Percentiles rank a stretch among this genome's conserved stretches.
Conservation (phyloP, 2,888 invertebrate genomes). For the Ormyrus labotus region DNA sequence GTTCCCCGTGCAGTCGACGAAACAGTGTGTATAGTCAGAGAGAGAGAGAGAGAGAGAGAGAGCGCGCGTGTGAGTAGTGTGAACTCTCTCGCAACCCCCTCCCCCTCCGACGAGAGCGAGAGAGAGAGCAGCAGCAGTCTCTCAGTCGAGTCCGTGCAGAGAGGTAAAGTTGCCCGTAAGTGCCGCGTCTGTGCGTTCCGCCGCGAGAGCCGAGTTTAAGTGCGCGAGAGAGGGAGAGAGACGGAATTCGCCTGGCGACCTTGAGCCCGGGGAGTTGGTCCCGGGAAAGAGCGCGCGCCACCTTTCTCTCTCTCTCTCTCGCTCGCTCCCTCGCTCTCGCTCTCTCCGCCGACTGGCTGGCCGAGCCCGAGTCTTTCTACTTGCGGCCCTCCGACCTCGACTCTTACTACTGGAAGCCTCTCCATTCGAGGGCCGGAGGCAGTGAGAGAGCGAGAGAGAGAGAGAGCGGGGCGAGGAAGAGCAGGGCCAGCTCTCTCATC, state of each 20-base stretch:
- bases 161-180: no score
- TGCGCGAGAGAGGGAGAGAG: slow-evolving; percentile 27
- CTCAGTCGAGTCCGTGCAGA: no score
- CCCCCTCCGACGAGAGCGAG: background rate
- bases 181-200: background rate
- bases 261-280: slow-evolving; percentile 56
- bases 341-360: no score
- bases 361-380: no score
- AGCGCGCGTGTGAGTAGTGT: no score
- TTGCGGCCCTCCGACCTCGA: background rate
- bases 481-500: slow-evolving; percentile 23
- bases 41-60: background rate
- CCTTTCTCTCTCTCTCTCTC: slow-evolving; percentile 5
- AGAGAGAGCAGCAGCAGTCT: background rate
- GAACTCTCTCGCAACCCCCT: no score
- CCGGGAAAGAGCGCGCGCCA: slow-evolving; percentile 49
- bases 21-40: background rate
- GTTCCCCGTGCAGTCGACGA: background rate
- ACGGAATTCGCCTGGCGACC: slow-evolving; percentile 49
- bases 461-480: background rate
- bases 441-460: background rate
- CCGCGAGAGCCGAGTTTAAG: background rate
- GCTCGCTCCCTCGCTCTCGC: background rate
- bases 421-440: background rate
- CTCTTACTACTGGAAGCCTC: slow-evolving; percentile 14